Percentiles rank a stretch among this genome's conserved stretches.
These are phyloP conservation scores for Antechinus stuartii DNA, from an alignment of 2,113 vertebrate species.

Conservation along the genomic window DNA sequence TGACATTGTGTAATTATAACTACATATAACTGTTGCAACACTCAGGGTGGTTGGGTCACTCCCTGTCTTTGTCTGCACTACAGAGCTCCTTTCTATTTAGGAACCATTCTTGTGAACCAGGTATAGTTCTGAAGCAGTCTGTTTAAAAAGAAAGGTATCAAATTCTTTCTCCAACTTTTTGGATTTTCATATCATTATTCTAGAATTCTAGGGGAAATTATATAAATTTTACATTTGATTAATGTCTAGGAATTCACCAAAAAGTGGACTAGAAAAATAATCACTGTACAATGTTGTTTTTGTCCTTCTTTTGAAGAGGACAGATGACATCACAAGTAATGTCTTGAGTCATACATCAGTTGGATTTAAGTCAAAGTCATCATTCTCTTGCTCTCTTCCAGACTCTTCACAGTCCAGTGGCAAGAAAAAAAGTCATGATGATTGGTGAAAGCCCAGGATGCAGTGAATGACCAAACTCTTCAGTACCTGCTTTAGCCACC, in stretches of 20 bases:
- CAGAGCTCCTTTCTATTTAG: neutral
- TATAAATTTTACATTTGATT: neutral
- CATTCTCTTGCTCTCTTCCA: neutral
- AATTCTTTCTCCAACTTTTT: neutral
- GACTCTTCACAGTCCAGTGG: neutral
- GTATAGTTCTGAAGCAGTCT: neutral
- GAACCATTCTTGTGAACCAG: neutral
- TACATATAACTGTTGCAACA: neutral
- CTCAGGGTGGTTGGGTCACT: neutral
- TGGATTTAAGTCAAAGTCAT: neutral
- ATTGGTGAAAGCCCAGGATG: neutral
- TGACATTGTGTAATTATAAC: neutral
- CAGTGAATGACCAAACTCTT: neutral
- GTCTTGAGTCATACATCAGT: neutral
- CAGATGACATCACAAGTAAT: neutral
- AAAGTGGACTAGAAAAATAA: neutral
- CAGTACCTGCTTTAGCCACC: neutral
- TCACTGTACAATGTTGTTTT: neutral
- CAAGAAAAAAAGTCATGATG: neutral
- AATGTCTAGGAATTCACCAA: neutral
- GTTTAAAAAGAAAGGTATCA: neutral
- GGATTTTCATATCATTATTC: neutral
- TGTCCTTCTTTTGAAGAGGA: neutral
- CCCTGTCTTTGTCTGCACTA: neutral
- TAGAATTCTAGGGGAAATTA: neutral